Evolutionary conservation across 2,113 vertebrate genomes (phyloP).

Genomic region (Strix aluco): DNA sequence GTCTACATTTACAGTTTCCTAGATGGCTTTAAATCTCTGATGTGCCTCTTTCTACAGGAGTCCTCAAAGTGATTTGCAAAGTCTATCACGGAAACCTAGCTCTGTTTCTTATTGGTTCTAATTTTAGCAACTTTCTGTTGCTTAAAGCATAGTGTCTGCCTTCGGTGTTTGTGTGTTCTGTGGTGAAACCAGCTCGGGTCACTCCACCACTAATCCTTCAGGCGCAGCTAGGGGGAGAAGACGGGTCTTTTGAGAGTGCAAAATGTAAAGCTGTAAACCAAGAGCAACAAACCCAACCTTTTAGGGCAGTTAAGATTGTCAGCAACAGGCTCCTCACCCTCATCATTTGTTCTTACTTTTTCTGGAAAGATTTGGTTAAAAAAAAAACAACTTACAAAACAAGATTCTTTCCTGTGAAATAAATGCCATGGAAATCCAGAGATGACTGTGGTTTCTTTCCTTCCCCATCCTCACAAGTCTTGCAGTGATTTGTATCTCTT

Average conservation of each 20-base stretch:
- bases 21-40: background rate
- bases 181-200: background rate
- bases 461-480: background rate
- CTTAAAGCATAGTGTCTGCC: background rate
- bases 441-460: background rate
- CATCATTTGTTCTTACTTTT: background rate
- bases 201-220: background rate
- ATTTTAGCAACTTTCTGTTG: constrained; percentile 16
- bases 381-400: background rate
- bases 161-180: background rate
- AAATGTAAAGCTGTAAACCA: background rate
- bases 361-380: background rate
- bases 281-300: background rate
- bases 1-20: background rate
- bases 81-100: background rate
- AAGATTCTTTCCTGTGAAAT: background rate
- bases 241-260: background rate
- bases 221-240: background rate
- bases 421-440: background rate
- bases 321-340: background rate
- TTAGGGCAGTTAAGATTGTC: background rate
- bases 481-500: background rate
- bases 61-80: background rate
- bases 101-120: background rate
- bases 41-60: background rate